Evolutionary conservation across 2,888 invertebrate species (phyloP).

Genomic region (Pycnomerus fuliginosus): DNA sequence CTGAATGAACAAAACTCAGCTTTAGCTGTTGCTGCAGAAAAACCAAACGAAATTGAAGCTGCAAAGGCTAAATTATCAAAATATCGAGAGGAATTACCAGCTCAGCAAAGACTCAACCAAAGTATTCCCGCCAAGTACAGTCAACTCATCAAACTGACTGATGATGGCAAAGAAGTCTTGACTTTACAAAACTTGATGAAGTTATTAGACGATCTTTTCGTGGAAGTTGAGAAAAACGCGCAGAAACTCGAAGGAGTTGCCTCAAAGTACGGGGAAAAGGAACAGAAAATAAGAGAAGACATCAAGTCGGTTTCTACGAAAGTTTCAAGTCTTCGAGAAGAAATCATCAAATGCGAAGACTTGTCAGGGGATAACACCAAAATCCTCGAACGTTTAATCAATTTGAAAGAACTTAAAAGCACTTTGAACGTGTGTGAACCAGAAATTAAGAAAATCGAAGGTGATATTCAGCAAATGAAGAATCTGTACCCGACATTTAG

Average conservation of each 20-base stretch:
- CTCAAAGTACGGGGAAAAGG: slow-evolving; percentile 71
- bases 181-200: slow-evolving; percentile 67
- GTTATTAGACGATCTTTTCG: slow-evolving; percentile 74
- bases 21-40: slow-evolving; percentile 72
- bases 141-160: slow-evolving; percentile 75
- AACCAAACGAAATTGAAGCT: slow-evolving; percentile 77
- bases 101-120: slow-evolving; percentile 72
- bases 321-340: slow-evolving; percentile 74
- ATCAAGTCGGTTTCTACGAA: slow-evolving; percentile 71
- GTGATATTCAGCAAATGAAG: slow-evolving; percentile 70
- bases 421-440: slow-evolving; percentile 70
- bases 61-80: slow-evolving; percentile 76
- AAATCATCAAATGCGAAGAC: slow-evolving; percentile 86
- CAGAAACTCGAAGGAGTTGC: slow-evolving; percentile 73
- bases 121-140: slow-evolving; percentile 77
- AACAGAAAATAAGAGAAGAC: slow-evolving; percentile 68
- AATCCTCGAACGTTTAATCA: slow-evolving; percentile 75
- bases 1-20: slow-evolving; percentile 77
- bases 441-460: slow-evolving; percentile 67
- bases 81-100: slow-evolving; percentile 83
- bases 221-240: slow-evolving; percentile 70
- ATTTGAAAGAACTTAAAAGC: slow-evolving; percentile 69
- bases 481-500: slow-evolving; percentile 74
- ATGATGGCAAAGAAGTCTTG: slow-evolving; percentile 68
- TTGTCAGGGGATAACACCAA: slow-evolving; percentile 84